A percentile compares a stretch with the other conserved stretches of the same genome.
Evolutionary conservation across 2,113 vertebrate genomes (phyloP).

Genomic region (Shinisaurus crocodilurus): DNA sequence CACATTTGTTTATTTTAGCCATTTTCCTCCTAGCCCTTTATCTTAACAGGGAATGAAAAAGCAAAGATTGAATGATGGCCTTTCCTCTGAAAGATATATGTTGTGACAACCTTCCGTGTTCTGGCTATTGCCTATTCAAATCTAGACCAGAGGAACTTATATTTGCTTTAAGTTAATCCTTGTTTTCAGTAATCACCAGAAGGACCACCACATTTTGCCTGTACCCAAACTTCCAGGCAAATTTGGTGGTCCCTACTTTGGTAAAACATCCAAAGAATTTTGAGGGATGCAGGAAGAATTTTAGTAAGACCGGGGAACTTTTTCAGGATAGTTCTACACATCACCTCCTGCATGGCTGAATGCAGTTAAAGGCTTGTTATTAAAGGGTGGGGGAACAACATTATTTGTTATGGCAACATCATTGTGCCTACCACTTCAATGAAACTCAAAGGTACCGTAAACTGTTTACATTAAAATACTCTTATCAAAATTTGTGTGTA

Average conservation of each 20-base stretch:
- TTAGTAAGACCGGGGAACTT: background rate
- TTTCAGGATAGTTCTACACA: too few relatives aligned
- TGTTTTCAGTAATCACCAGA: background rate
- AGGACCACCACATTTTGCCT: background rate
- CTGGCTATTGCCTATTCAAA: background rate
- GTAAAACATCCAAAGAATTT: background rate
- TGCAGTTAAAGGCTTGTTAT: slow-evolving; percentile 61
- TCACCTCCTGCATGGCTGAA: slow-evolving; percentile 63
- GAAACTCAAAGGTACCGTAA: slow-evolving; percentile 67
- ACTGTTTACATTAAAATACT: slow-evolving; percentile 76
- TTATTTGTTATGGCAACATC: slow-evolving; percentile 12
- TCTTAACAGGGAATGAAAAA: background rate
- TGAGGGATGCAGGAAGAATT: background rate
- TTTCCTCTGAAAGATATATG: background rate
- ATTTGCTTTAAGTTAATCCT: background rate
- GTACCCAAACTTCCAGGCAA: background rate
- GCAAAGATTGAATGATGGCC: background rate
- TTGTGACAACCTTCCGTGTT: background rate
- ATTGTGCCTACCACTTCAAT: slow-evolving; percentile 58
- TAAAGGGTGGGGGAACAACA: slow-evolving; percentile 42
- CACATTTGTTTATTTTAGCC: background rate
- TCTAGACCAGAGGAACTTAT: background rate
- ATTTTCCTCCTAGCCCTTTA: background rate
- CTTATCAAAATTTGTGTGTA: slow-evolving; percentile 77
- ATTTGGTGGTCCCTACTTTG: background rate